phyloP scores from a whole-genome alignment of 2,113 vertebrate species.

The Trochalopteron elliotii region DNA sequence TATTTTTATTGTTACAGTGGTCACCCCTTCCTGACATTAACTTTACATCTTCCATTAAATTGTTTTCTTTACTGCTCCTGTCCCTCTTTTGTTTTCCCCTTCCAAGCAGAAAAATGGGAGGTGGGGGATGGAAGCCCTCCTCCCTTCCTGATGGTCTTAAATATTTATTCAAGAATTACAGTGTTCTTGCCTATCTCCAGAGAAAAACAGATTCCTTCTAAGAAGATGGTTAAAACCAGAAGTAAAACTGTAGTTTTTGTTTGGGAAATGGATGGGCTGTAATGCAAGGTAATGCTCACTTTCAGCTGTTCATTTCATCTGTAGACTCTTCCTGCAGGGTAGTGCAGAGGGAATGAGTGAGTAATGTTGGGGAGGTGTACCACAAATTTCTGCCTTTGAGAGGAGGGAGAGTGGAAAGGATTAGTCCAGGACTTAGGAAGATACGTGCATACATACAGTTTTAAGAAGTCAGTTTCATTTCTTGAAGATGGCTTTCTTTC shows the following conservation, averaged over 20 bases:
- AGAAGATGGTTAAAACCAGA: neutral
- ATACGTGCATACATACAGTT: neutral
- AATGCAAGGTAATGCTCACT: neutral
- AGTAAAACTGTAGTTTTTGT: neutral
- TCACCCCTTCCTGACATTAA: neutral
- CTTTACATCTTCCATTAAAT: neutral
- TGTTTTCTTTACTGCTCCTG: neutral
- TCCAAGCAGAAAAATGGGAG: neutral
- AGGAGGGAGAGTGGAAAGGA: neutral
- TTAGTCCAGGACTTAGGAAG: neutral
- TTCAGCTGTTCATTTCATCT: neutral
- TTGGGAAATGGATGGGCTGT: neutral
- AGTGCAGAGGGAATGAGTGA: neutral
- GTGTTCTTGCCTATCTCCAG: neutral
- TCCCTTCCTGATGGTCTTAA: neutral
- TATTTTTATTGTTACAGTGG: neutral
- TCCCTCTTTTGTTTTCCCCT: neutral
- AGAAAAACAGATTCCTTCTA: neutral
- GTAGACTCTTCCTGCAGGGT: neutral
- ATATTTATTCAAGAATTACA: neutral
- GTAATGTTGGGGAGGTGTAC: neutral
- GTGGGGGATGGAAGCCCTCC: rapidly evolving
- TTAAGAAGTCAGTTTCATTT: neutral
- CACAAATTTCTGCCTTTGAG: neutral
- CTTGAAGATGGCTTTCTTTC: neutral